Base-by-base conservation (phyloP, 2,113 vertebrate genomes). In the Eolophus roseicapilla region DNA sequence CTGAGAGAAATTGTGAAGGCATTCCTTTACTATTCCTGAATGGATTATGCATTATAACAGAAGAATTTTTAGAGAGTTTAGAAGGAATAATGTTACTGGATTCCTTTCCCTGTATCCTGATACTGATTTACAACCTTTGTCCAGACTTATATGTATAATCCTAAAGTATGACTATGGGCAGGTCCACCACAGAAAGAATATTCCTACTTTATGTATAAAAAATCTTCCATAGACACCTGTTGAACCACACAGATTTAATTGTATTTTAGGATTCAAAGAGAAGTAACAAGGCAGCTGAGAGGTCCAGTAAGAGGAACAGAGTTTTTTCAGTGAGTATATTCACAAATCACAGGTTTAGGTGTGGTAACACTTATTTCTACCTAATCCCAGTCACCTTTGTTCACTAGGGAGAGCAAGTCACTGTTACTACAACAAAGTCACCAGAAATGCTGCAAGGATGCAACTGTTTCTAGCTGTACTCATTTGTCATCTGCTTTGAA, bases 91-190 rank as follows among this genome's bases (percentile, higher is more conserved):
- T 8, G 19, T 13, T 33, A 74, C 17, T 20, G 15, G 3, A 57
- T 75, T 76, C 82, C 20, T 69, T 91, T 69, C 16, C 13, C 35
- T 86, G 15, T 31, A 77, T 64, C 31, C 39, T 81, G 27, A 78
- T 25, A 33, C 25, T 69, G 31, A 80, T 29, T 62, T 50, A 43
- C 7, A 70, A 57, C 24, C 23, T 77, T 50, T 18, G 11, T 47
- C 25, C 37, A 52, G 65, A 33, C 27, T 46, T 15, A 33, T 6
- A 16, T 10, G 6, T 12, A 13, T 52, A 85, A 76, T 19, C 37
- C 23, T 46, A 49, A 11, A 24, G 13, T 19, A n/a, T 33, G 27
- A 46, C 6, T 29, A 27, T 16, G 17, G 0, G 0, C 10, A 41
- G 25, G 7, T 47, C 4, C 12, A 49, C 7, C 46, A 60, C 59